Base-by-base conservation (phyloP, 2,797 vertebrate genomes). In the Coregonus suidteri region DNA sequence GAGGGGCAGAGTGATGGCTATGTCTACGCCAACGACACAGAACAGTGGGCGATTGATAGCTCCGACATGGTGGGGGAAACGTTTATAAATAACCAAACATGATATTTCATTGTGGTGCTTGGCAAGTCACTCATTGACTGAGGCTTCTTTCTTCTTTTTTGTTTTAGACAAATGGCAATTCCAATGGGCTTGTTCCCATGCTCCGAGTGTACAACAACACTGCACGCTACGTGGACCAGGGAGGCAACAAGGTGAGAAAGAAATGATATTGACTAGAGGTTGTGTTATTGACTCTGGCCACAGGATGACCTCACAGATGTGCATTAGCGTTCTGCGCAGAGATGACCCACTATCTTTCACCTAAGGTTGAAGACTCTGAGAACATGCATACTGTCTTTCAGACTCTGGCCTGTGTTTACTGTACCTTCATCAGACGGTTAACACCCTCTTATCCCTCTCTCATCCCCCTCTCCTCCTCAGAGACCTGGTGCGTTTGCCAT, bases 181-280 rank as follows among this genome's bases (percentile, higher is more conserved):
- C 98, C 70, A 99, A 99, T 0, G 98, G 98, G 14, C 91, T 99
- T 0, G 97, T 99, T 2, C 98, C 98, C 0, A 99, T 99, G 98
- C 92, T 99, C 79, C 93, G 98, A 30, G 98, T 99, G 1, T 99
- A 99, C 92, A 99, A 99, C 89, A 99, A 99, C 91, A 99, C 98
- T 0, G 98, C 98, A 0, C 97, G 98, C 0, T 99, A 99, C 0
- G 98, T 99, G 16, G 98, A 99, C 81, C 98, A 99, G 76, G 98
- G 98, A 0, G 98, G 98, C 34, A 99, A 99, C 92, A 99, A 99
- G 95, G 96, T 97, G 85, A 56, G 66, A 47, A 47, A 9, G 65
- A 16, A 67, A 16, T 67, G 1, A 9, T 0, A 1, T 9, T 66
- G 4, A 18, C 71, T n/a, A 18, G 41, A 5, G 5, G 1, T 64